Base-by-base conservation (phyloP, 1,140 invertebrate species). In the Drosophila auraria region DNA sequence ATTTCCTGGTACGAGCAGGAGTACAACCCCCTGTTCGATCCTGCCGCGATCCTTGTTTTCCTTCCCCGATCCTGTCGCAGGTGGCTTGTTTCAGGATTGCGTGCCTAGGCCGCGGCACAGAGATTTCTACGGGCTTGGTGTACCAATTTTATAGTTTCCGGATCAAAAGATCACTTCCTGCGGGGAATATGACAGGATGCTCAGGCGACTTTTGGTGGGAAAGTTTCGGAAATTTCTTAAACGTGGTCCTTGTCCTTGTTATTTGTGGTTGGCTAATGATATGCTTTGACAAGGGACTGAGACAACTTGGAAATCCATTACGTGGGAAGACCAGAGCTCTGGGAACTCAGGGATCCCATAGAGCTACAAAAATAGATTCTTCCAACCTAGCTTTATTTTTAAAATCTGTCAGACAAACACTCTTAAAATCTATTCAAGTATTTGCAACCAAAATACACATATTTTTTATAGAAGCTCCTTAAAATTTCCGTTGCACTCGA, bases 141-240 rank as follows among this genome's bases (percentile, higher is more conserved):
- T 59, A 64, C 53, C 60, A 87, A 83, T 91, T 92, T 92, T 86
- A 90, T 87, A 78, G 90, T 91, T 92, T 92, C 89, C 89, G 90
- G 90, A 92, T 92, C 90, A 91, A 92, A 90, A 90, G 90, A 92
- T 91, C 89, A 90, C 33, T 83, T 92, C 90, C 90, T 92, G 89
- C 71, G 60, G 65, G 76, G 23, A 78, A 80, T 82, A 77, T 91
- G 80, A 78, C 90, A 87, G 90, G 90, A 91, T 91, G 83, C 87
- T 87, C 63, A 44, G 49, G 8, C 60, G 76, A 62, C 69, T 58
- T 57, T 77, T 68, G 80, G 75, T 89, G 87, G 83, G 79, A 83
- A 65, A 91, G 74, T 78, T 71, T 56, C 14, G 17, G 36, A 42
- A 49, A 25, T 49, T 40, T n/a, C 38, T 17, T 7, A 40, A 23